Evolutionary conservation across 2,888 invertebrate species (phyloP), one percentile per base, ranked within the genome.

Genomic region (Hemaris fuciformis): DNA sequence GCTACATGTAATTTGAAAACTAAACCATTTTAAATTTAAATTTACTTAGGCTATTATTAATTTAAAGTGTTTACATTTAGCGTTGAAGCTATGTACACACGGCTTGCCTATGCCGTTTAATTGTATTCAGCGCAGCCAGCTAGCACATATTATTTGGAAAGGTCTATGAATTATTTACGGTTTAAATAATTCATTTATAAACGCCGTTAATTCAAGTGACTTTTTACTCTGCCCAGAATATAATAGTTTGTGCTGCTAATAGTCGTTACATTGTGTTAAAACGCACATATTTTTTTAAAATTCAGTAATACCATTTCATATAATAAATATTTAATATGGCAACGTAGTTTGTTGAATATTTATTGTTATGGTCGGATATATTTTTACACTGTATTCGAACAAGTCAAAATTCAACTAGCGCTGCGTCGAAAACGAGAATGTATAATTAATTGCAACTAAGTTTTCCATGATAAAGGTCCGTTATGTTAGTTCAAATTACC

Each of bases 391-490:
- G n/a, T n/a, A 43, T n/a, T 45, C 0, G 42, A 34, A 23, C 42
- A 18, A 42, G 57, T 38, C 13, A 15, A 31, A 57, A 57, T 57
- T 57, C 61, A 57, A 61, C 59, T 59, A 66, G 70, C 57, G 65
- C 61, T 65, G 64, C 34, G 57, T 66, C 25, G 25, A 53, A 69
- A 66, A 67, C 67, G 38, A 27, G 62, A 70, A 71, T 68, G 64
- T 66, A 66, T 74, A 76, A 78, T 77, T 74, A 74, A 76, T 80
- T 72, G 67, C 61, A 64, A 65, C 60, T 64, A 70, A 71, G 68
- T 73, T 79, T 77, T 76, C 71, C 80, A 76, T 80, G 80, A 66
- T 69, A 71, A 71, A 71, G 66, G 67, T 67, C 73, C 74, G 74
- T 80, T 74, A 73, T 58, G 65, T 69, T 45, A 34, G 68, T 66